Conservation (phyloP, 1,140 invertebrate species). For the Cyclargus thomasi region DNA sequence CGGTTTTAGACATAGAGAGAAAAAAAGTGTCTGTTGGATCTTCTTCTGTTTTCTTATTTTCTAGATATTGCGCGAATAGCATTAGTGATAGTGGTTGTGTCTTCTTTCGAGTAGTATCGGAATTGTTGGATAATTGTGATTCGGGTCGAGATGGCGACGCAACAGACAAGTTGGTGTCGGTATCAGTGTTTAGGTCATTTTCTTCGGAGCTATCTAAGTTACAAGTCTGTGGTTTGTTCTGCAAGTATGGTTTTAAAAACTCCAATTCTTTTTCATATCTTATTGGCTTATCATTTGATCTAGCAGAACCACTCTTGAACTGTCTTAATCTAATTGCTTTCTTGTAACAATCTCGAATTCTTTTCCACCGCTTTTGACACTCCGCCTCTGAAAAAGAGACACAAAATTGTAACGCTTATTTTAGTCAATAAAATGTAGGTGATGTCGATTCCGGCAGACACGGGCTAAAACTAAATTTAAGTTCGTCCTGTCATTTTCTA, state of each 20-base stretch:
- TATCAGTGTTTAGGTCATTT: slow-evolving; percentile 15
- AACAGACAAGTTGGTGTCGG: slow-evolving; percentile 4
- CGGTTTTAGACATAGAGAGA: slow-evolving; percentile 16
- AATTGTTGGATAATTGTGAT: slow-evolving; percentile 13
- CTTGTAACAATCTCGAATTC: slow-evolving; percentile 15
- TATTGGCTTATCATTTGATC: slow-evolving; percentile 13
- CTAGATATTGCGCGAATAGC: slow-evolving; percentile 14
- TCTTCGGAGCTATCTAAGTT: slow-evolving; percentile 14
- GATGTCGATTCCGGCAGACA: too few species aligned
- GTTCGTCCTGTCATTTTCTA: too few species aligned
- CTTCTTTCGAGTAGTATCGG: slow-evolving; percentile 6
- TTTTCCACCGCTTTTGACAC: slow-evolving; percentile 16
- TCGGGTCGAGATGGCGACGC: slow-evolving; percentile 7
- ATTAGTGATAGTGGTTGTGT: neutral
- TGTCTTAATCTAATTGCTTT: slow-evolving; percentile 16
- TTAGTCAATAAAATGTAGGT: slow-evolving; percentile 1
- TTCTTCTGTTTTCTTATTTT: slow-evolving; percentile 14
- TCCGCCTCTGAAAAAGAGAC: slow-evolving; percentile 17
- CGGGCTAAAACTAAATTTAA: too few species aligned
- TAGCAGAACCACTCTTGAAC: slow-evolving; percentile 13
- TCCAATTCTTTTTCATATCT: slow-evolving; percentile 19
- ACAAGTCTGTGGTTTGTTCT: slow-evolving; percentile 13
- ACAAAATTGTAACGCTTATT: neutral
- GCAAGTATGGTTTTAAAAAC: slow-evolving; percentile 17
- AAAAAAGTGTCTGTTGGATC: slow-evolving; percentile 14